Conservation (phyloP, 2,797 vertebrate species). For the Australoheros facetus region DNA sequence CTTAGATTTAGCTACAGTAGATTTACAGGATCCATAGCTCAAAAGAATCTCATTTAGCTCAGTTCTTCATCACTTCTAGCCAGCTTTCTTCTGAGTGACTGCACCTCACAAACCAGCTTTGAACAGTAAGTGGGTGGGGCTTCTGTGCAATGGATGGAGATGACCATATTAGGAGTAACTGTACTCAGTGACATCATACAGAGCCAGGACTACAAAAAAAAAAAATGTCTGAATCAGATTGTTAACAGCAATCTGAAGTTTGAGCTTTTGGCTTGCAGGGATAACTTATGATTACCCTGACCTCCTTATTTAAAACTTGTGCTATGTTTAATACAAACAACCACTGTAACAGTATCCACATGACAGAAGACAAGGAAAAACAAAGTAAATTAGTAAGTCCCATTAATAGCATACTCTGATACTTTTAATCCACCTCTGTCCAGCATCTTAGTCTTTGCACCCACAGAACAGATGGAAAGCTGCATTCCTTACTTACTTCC, state of each 20-base stretch:
- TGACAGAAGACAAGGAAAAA: neutral
- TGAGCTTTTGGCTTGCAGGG: neutral
- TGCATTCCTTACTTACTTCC: neutral
- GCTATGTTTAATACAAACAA: neutral
- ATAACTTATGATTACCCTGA: neutral
- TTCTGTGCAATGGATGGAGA: neutral
- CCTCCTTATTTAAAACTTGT: neutral
- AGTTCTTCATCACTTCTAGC: rapidly evolving
- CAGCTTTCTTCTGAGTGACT: neutral
- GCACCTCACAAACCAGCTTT: neutral
- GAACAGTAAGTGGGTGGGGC: neutral
- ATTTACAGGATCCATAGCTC: rapidly evolving
- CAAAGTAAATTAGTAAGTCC: neutral
- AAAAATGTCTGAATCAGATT: neutral
- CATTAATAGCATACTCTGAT: neutral
- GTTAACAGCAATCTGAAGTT: neutral
- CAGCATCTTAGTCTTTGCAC: neutral
- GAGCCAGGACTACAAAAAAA: neutral
- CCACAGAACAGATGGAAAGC: rapidly evolving
- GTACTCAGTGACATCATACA: neutral
- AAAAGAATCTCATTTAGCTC: neutral
- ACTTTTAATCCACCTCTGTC: neutral
- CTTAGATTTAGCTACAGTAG: neutral
- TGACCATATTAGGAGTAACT: rapidly evolving
- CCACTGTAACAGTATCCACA: rapidly evolving